A percentile compares a stretch with the other conserved stretches of the same genome.
Conservation (phyloP, 2,113 vertebrate genomes). For the Mellivora capensis region DNA sequence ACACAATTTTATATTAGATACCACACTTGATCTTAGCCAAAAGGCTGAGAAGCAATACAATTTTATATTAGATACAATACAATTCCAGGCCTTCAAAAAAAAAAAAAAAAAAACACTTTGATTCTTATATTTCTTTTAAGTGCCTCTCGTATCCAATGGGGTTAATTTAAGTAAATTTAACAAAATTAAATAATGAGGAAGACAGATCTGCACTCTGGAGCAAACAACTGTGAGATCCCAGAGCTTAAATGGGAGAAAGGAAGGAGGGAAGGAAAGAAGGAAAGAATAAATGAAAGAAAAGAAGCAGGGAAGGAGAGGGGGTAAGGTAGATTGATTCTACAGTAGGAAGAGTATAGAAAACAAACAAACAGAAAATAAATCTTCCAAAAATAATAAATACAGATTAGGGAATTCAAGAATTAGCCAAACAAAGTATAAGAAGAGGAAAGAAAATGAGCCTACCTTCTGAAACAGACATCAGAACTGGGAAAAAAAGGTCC, state of each 20-base stretch:
- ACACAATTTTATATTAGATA: slow-evolving; percentile 17
- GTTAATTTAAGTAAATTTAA: slow-evolving; percentile 24
- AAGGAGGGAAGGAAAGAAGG: background rate
- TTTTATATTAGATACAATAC: background rate
- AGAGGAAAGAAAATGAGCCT: background rate
- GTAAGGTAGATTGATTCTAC: background rate
- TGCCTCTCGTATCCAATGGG: background rate
- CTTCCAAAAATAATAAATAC: background rate
- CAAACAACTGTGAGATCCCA: background rate
- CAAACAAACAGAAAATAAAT: background rate
- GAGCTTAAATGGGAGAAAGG: background rate
- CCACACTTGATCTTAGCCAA: no score
- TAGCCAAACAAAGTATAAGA: background rate
- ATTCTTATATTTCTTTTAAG: background rate
- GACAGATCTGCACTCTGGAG: background rate
- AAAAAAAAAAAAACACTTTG: background rate
- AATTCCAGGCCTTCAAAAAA: background rate
- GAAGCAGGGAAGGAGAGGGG: background rate
- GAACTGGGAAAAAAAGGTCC: background rate
- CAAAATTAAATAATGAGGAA: slow-evolving; percentile 45
- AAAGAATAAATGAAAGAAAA: background rate
- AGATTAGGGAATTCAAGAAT: slow-evolving; percentile 24
- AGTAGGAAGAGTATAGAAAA: background rate
- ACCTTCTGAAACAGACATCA: slow-evolving; percentile 20
- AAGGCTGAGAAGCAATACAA: background rate